Base-by-base conservation (phyloP, 2,888 invertebrate species). In the Rhingia campestris region DNA sequence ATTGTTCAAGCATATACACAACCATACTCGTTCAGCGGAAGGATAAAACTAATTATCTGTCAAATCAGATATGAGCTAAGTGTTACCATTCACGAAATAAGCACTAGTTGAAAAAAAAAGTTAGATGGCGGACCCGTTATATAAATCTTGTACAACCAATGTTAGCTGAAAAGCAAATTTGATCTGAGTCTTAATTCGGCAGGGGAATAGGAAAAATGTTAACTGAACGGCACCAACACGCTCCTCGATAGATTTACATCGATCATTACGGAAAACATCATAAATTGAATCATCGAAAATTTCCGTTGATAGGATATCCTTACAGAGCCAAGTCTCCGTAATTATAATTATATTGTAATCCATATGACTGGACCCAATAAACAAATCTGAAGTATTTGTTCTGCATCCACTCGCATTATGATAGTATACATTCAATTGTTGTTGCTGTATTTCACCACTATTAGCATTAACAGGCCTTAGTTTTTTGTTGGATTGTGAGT, bases 331-430 rank as follows among this genome's bases (percentile, higher is more conserved):
- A 14, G 45, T 45, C 6, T 45, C 45, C 4, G 45, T 45, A 14
- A 45, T 14, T 12, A 45, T 14, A 51, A 51, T 51, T 1, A 54
- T 12, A 4, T 54, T 35, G n/a, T 54, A 54, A 37, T 35, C 54
- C n/a, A n/a, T 35, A 9, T 59, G 43, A 30, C 43, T 43, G 6
- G 43, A 41, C 6, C 43, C 22, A 0, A n/a, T 9, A 43, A 59
- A 43, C 22, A 59, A 30, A 43, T 59, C 59, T n/a, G 32, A 32
- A 6, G 59, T 59, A 10, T 43, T 43, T n/a, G 59, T 59, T 59
- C 59, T 56, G 22, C 39, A 56, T 39, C 37, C 56, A 22, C 56
- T 56, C 6, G 56, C 39, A 22, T 39, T 39, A n/a, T 59, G 43
- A n/a, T 59, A 56, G 22, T 39, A 56, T 7, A 56, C 56, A 14